These are phyloP conservation scores for Vireo griseus DNA, from an alignment of 2,797 vertebrate species.

Conservation along the genomic window DNA sequence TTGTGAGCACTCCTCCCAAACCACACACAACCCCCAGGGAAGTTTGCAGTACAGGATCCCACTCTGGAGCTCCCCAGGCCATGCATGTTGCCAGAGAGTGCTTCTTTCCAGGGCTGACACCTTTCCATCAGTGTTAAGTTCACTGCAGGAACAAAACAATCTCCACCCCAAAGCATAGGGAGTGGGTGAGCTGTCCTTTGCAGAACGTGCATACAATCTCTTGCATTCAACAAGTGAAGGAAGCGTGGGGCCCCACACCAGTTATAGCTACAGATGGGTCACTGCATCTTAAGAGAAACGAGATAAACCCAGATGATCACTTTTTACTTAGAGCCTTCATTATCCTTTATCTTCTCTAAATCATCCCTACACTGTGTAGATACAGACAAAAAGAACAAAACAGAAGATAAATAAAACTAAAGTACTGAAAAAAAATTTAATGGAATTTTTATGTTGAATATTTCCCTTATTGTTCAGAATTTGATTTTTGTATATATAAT, in stretches of 20 bases:
- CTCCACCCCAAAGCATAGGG: neutral
- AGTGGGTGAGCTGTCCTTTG: neutral
- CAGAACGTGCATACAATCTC: neutral
- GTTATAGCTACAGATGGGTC: neutral
- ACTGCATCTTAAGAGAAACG: neutral
- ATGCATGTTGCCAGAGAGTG: neutral
- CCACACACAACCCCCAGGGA: neutral
- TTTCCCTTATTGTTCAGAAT: neutral
- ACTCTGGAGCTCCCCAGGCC: fast-evolving
- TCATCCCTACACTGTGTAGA: neutral
- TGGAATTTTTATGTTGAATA: neutral
- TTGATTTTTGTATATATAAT: neutral
- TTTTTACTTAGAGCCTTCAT: neutral
- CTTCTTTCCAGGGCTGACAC: neutral
- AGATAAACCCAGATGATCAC: neutral
- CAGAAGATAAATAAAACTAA: neutral
- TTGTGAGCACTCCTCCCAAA: neutral
- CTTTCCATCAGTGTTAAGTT: neutral
- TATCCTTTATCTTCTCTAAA: neutral
- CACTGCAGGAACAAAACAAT: neutral
- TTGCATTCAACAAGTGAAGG: neutral
- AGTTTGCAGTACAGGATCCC: neutral
- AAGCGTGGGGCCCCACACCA: neutral
- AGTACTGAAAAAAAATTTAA: neutral
- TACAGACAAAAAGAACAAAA: neutral